Percentiles rank a stretch among this genome's conserved stretches.
Evolutionary conservation across 2,113 vertebrate genomes (phyloP).

Genomic region (Microcebus griseorufus): DNA sequence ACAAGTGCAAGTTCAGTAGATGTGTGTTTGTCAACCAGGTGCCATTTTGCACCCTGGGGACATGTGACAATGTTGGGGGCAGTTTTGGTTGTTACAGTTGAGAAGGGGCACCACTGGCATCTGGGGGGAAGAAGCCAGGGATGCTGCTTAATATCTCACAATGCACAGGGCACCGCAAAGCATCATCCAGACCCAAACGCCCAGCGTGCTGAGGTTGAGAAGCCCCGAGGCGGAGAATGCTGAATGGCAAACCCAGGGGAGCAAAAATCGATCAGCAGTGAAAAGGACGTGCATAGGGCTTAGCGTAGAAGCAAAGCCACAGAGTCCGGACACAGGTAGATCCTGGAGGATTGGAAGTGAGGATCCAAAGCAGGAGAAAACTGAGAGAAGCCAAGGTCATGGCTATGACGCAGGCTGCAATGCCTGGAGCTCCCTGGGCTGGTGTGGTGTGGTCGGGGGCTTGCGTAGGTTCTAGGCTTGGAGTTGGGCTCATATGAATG

Average conservation of each 20-base stretch:
- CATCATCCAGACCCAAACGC: neutral
- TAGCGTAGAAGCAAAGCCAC: neutral
- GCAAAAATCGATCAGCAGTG: neutral
- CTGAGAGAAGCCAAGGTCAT: neutral
- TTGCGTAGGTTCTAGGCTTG: neutral
- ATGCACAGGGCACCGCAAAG: neutral
- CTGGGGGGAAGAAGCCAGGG: neutral
- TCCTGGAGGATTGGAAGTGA: neutral
- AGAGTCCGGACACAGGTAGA: neutral
- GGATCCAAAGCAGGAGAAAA: neutral
- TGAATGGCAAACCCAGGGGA: neutral
- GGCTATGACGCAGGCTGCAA: accelerated
- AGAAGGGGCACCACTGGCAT: neutral
- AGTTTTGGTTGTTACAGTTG: neutral
- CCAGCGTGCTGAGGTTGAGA: neutral
- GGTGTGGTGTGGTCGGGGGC: too few species aligned
- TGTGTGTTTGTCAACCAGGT: neutral
- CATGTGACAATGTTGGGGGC: neutral
- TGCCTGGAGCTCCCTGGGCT: neutral
- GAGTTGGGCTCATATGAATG: neutral
- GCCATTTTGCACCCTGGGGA: accelerated
- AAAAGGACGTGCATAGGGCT: neutral
- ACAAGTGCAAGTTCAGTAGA: neutral
- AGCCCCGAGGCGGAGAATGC: neutral
- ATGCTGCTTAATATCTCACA: neutral